Conservation (phyloP, 2,888 invertebrate species). For the Plemyria rubiginata region DNA sequence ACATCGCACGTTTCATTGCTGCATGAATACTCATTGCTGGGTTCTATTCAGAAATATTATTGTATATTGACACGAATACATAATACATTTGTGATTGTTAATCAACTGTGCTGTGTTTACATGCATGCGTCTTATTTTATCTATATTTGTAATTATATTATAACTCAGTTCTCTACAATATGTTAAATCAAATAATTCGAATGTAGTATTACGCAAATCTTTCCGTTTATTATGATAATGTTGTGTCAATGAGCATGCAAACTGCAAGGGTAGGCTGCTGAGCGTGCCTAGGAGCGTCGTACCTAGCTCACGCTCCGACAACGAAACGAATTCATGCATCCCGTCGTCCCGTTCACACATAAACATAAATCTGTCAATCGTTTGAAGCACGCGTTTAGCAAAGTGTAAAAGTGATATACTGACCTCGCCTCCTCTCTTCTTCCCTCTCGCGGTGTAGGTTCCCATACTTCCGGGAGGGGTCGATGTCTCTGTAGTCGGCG, state of each 20-base stretch:
- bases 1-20: constrained; percentile 1
- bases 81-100: too few relatives aligned
- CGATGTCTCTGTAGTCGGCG: constrained; percentile 67
- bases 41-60: constrained; percentile 1
- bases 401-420: constrained; percentile 37
- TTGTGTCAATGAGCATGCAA: constrained; percentile 3
- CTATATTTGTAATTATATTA: too few relatives aligned
- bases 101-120: too few relatives aligned
- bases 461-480: constrained; percentile 65
- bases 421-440: constrained; percentile 58
- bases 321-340: neutral
- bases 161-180: too few relatives aligned
- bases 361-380: neutral
- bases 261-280: neutral
- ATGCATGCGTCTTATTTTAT: too few relatives aligned
- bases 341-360: neutral
- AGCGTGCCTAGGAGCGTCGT: neutral
- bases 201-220: too few relatives aligned
- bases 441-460: constrained; percentile 63
- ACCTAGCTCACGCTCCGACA: neutral
- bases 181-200: too few relatives aligned
- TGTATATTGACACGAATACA: neutral
- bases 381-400: neutral
- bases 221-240: too few relatives aligned
- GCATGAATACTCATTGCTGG: constrained; percentile 13